These are phyloP conservation scores for Eufriesea mexicana DNA, from an alignment of 1,140 invertebrate species.

Conservation along the genomic window DNA sequence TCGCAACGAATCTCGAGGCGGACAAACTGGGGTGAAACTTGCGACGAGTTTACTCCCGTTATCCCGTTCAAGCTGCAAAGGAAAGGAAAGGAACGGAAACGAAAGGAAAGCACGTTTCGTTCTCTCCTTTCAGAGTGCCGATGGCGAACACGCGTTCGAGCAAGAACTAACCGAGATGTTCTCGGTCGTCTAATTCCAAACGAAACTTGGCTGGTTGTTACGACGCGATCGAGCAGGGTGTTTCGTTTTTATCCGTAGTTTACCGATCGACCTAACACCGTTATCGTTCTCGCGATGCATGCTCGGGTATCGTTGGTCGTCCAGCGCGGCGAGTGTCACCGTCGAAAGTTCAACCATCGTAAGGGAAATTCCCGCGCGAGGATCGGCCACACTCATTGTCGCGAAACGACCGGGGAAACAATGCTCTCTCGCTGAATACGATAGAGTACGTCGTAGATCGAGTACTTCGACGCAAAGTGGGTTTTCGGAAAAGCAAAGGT, in stretches of 20 bases:
- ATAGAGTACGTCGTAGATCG: neutral
- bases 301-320: no score
- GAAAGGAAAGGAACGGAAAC: neutral
- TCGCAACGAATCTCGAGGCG: constrained; percentile 29
- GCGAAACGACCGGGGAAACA: neutral
- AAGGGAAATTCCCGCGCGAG: neutral
- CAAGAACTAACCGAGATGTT: neutral
- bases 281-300: no score
- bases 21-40: constrained; percentile 33
- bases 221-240: no score
- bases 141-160: neutral
- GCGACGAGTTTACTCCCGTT: constrained; percentile 24
- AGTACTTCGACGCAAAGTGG: constrained; percentile 16
- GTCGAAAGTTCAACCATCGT: neutral
- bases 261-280: neutral
- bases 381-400: neutral
- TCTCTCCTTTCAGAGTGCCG: neutral
- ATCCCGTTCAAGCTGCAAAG: constrained; percentile 6
- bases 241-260: constrained; percentile 1
- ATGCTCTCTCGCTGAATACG: neutral
- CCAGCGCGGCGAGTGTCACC: no score
- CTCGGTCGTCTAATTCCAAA: neutral
- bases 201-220: neutral
- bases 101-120: neutral
- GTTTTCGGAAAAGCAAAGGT: constrained; percentile 1